phyloP scores from a whole-genome alignment of 2,888 invertebrate genomes.

The Griposia aprilina region DNA sequence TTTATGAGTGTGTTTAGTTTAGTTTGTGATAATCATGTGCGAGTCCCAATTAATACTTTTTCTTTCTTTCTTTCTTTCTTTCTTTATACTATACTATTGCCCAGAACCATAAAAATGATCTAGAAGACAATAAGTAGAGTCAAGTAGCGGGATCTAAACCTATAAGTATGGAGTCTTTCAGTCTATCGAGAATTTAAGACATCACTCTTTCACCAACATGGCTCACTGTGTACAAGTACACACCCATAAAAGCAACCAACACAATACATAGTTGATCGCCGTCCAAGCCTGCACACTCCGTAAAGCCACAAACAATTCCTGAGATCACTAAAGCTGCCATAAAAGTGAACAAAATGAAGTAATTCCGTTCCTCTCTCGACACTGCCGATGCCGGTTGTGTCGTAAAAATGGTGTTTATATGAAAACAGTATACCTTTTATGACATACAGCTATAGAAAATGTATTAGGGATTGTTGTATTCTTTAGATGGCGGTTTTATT shows the following conservation, averaged over 20 bases:
- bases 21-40: too few relatives aligned
- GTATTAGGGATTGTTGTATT: slow-evolving; percentile 23
- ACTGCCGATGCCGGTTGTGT: slow-evolving; percentile 64
- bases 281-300: slow-evolving; percentile 48
- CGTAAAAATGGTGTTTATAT: slow-evolving; percentile 77
- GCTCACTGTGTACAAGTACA: slow-evolving; percentile 7
- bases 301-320: slow-evolving; percentile 65
- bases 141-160: too few relatives aligned
- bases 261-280: slow-evolving; percentile 51
- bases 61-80: too few relatives aligned
- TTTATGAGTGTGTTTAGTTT: too few relatives aligned
- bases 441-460: slow-evolving; percentile 36
- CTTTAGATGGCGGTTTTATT: slow-evolving; percentile 31
- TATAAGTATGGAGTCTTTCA: too few relatives aligned
- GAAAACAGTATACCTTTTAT: slow-evolving; percentile 71
- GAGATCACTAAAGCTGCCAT: slow-evolving; percentile 70
- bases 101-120: too few relatives aligned
- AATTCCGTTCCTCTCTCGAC: slow-evolving; percentile 68
- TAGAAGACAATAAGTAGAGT: too few relatives aligned
- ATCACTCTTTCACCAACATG: background rate
- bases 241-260: slow-evolving; percentile 5
- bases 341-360: slow-evolving; percentile 75
- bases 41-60: too few relatives aligned
- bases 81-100: too few relatives aligned
- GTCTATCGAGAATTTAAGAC: background rate